Base-by-base conservation (phyloP, 2,113 vertebrate species). In the Thalassarche chlororhynchos region DNA sequence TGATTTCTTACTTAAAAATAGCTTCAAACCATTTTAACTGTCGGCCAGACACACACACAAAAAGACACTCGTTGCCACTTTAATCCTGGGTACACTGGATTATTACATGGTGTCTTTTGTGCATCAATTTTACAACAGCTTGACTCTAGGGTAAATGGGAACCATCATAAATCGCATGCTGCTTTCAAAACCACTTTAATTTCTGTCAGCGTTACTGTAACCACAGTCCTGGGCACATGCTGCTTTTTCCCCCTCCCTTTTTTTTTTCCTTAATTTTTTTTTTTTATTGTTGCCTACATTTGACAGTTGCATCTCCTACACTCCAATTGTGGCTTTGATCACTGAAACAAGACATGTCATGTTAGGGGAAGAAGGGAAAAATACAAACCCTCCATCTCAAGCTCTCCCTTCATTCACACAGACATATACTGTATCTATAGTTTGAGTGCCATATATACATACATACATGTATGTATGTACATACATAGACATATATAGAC, bases 141-240 rank as follows among this genome's bases (percentile, higher is more conserved):
- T 98, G 97, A 98, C 98, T 98, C 97, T 95, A 97, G 96, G 97
- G 98, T 98, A 98, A 98, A 98, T 88, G 95, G 94, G 96, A 98
- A 96, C 96, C 92, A 98, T 98, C 98, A 97, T 98, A 98, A 98
- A 98, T 98, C 89, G 97, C 97, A 98, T 54, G 87, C 97, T 98
- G 97, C 97, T 98, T 98, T 98, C 98, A 98, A 98, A 98, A 98
- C 97, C 98, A 98, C 98, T 98, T 98, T 98, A 98, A 98, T 98
- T 98, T 98, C 98, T 98, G 98, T 97, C 98, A 97, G 93, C 72
- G 34, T 98, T 97, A 96, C 98, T 98, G 94, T 97, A 98, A 98
- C 97, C 97, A 96, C 98, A 97, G 98, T 98, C 93, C 76, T 96
- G 85, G 92, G 96, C 91, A 72, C 93, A 94, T n/a, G 86, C 91